Evolutionary conservation across 2,888 invertebrate species (phyloP).

Genomic region (Chloromyia formosa): DNA sequence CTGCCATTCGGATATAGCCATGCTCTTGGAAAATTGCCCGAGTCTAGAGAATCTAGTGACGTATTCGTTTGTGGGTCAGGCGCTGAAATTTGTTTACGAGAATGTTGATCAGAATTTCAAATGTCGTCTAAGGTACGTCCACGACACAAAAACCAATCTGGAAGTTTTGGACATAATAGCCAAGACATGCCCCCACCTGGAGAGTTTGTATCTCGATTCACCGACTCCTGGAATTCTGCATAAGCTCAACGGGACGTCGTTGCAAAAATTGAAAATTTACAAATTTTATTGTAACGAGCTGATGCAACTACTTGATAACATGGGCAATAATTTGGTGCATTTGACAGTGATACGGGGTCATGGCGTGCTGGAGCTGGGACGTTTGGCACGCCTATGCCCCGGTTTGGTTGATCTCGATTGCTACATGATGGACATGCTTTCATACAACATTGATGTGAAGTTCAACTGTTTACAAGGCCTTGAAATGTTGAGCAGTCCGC

Average conservation of each 20-base stretch:
- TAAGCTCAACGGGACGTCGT: slow-evolving; percentile 62
- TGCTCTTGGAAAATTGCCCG: slow-evolving; percentile 71
- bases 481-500: slow-evolving; percentile 73
- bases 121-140: slow-evolving; percentile 74
- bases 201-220: slow-evolving; percentile 73
- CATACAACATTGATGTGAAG: slow-evolving; percentile 67
- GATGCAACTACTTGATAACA: slow-evolving; percentile 67
- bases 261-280: slow-evolving; percentile 71
- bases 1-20: slow-evolving; percentile 72
- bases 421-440: slow-evolving; percentile 72
- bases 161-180: slow-evolving; percentile 70
- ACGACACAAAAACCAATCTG: slow-evolving; percentile 71
- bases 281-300: slow-evolving; percentile 72
- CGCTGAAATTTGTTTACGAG: slow-evolving; percentile 68
- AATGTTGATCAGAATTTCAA: slow-evolving; percentile 67
- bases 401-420: slow-evolving; percentile 72
- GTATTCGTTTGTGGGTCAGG: slow-evolving; percentile 74
- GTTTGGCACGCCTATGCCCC: slow-evolving; percentile 69
- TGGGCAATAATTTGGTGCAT: slow-evolving; percentile 67
- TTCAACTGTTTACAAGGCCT: slow-evolving; percentile 72
- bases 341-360: slow-evolving; percentile 69
- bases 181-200: slow-evolving; percentile 70
- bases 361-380: slow-evolving; percentile 69
- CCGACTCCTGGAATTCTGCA: slow-evolving; percentile 68
- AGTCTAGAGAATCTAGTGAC: slow-evolving; percentile 73